Percentiles rank a stretch among this genome's conserved stretches.
phyloP scores from a whole-genome alignment of 2,888 invertebrate species.

The Acronicta psi region DNA sequence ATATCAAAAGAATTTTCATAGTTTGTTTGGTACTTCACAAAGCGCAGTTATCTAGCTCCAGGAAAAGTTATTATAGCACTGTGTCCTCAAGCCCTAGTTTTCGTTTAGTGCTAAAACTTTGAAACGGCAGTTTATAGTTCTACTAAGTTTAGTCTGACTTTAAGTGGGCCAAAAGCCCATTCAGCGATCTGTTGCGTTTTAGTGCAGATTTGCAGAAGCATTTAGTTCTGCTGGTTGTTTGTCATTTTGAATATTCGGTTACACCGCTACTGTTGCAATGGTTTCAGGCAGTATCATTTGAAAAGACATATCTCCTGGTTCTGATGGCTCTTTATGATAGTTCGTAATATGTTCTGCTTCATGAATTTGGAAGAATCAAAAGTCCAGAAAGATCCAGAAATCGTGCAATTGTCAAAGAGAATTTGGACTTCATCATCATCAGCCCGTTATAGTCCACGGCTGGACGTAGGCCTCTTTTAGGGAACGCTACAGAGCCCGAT shows the following conservation, averaged over 20 bases:
- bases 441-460: no score
- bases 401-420: no score
- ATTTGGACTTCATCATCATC: no score
- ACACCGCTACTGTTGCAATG: background rate
- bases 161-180: constrained; percentile 19
- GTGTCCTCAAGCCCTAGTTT: constrained; percentile 39
- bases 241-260: background rate
- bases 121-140: constrained; percentile 12
- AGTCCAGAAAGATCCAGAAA: no score
- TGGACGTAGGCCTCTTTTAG: no score
- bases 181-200: constrained; percentile 3
- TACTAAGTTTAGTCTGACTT: constrained; percentile 24
- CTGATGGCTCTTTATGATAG: no score
- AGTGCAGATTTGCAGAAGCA: constrained; percentile 3
- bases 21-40: background rate
- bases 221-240: constrained; percentile 1
- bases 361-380: no score
- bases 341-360: no score
- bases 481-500: no score
- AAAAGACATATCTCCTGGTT: no score
- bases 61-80: constrained; percentile 31
- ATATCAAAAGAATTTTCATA: no score
- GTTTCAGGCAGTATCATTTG: background rate
- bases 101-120: constrained; percentile 25
- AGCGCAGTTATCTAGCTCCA: constrained; percentile 13